Base-by-base conservation (phyloP, 2,797 vertebrate genomes). In the Psittacula derbiana region DNA sequence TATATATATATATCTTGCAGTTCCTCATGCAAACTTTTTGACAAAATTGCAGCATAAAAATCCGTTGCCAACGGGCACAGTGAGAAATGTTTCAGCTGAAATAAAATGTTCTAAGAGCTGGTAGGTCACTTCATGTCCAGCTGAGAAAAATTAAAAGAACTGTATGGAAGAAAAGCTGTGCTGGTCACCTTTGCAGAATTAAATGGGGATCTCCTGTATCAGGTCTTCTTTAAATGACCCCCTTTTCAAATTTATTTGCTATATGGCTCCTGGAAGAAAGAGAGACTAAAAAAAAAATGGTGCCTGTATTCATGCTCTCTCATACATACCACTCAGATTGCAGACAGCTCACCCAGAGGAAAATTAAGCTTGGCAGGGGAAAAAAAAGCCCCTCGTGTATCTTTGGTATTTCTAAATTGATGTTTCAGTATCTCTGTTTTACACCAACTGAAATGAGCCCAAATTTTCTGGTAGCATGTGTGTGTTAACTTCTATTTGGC, bases 381-480 rank as follows among this genome's bases (percentile, higher is more conserved):
- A 80, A 86, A 75, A 80, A 79, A 60, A 23, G 6, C 6, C 36
- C 40, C 41, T 58, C 47, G 5, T 57, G n/a, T 88, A 40, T 90
- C 82, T 86, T 93, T 58, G 23, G 25, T 58, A 58, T 25, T 58
- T 90, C 80, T 80, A 81, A 95, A 93, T 31, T 27, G 70, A 84
- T 95, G 92, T 90, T 86, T 93, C 78, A 19, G 8, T 85, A 76
- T 88, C 61, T 88, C 52, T 89, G 47, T 76, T 96, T 95, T 94
- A 71, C 57, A 95, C 53, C 72, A 86, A 58, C 44, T 90, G 84
- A 96, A 94, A 88, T 15, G 58, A 88, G 47, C 40, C 50, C 28
- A 84, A 86, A 64, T 88, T 78, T 92, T 94, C 85, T 94, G 58
- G 62, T 95, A 91, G 86, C 1, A 2, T 84, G 31, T 79, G 62